Evolutionary conservation across 2,113 vertebrate genomes (phyloP).

Genomic region (Marcusenius ussheri): DNA sequence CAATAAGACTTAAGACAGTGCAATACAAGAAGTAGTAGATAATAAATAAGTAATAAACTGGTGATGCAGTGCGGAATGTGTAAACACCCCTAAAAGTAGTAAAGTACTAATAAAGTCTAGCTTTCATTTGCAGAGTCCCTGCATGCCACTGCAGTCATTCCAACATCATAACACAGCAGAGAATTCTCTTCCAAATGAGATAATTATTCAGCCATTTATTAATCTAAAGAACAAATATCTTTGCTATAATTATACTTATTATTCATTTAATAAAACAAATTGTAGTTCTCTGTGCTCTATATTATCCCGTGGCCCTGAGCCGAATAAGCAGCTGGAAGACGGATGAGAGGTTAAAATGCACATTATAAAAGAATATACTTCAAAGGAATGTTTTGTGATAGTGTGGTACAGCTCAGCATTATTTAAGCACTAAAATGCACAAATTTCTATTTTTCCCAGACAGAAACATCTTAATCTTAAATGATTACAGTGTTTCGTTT

Average conservation of each 20-base stretch:
- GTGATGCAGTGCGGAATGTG: neutral
- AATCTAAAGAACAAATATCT: neutral
- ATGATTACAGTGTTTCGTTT: neutral
- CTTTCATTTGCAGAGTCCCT: neutral
- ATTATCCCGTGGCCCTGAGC: neutral
- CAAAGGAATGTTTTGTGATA: neutral
- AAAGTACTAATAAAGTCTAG: neutral
- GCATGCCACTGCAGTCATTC: neutral
- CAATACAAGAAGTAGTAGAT: neutral
- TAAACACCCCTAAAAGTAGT: neutral
- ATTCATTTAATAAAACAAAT: neutral
- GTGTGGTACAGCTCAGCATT: constrained; percentile 26
- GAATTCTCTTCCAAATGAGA: neutral
- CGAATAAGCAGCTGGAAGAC: neutral
- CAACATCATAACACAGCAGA: neutral
- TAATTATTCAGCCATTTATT: neutral
- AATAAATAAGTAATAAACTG: neutral
- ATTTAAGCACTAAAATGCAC: constrained; percentile 37
- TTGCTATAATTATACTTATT: neutral
- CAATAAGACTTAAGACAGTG: neutral
- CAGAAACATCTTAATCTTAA: constrained; percentile 24
- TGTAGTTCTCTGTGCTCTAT: neutral
- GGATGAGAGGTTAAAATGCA: neutral
- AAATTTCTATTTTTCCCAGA: constrained; percentile 32
- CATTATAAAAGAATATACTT: neutral